Percentiles rank a stretch among this genome's conserved stretches.
Conservation (phyloP, 1,140 invertebrate species). For the Vollenhovia emeryi region DNA sequence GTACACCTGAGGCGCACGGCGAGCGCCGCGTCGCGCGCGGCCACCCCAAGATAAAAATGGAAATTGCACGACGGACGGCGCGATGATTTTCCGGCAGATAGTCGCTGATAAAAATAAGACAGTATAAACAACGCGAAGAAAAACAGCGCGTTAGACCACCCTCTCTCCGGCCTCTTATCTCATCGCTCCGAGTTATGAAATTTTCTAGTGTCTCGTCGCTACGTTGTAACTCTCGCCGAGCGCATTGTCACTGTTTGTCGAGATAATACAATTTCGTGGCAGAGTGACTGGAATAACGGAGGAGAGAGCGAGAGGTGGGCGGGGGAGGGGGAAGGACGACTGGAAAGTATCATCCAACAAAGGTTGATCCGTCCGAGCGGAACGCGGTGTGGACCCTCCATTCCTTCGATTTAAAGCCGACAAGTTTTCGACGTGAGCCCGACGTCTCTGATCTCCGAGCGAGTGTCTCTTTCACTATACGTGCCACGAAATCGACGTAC, state of each 20-base stretch:
- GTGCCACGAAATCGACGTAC: constrained; percentile 12
- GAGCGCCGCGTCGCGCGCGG: neutral
- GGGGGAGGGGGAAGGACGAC: neutral
- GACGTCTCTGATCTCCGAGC: neutral
- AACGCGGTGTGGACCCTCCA: neutral
- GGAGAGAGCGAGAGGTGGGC: neutral
- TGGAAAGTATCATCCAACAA: constrained; percentile 8
- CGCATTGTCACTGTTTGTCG: constrained; percentile 54
- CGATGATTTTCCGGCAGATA: constrained; percentile 58
- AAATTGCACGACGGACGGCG: constrained; percentile 48
- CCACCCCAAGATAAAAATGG: constrained; percentile 54
- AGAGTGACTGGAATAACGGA: constrained; percentile 38
- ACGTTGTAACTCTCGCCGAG: constrained; percentile 22
- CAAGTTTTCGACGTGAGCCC: constrained; percentile 21
- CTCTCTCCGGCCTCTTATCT: constrained; percentile 35
- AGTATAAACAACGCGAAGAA: constrained; percentile 53
- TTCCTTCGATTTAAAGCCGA: neutral
- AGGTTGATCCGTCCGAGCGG: neutral
- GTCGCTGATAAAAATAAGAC: constrained; percentile 58
- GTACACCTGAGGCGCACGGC: constrained; percentile 51
- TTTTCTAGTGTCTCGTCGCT: constrained; percentile 57
- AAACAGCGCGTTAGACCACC: constrained; percentile 46
- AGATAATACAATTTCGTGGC: constrained; percentile 53
- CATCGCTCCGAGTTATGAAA: constrained; percentile 40
- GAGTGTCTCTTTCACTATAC: constrained; percentile 2